Evolutionary conservation across 2,888 invertebrate genomes (phyloP).

Genomic region (Diplolepis rosae): DNA sequence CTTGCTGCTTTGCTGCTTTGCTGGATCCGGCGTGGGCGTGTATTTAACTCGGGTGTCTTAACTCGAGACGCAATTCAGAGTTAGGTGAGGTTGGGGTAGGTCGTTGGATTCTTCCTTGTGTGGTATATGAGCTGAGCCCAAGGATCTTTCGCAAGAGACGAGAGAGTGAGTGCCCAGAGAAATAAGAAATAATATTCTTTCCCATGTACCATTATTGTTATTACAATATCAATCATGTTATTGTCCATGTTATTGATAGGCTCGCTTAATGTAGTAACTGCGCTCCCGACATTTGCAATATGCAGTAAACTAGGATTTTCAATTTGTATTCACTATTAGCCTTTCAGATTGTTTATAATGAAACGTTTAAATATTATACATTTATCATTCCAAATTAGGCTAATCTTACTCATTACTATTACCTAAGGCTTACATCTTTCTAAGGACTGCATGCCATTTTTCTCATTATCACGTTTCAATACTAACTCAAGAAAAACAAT

Average conservation of each 20-base stretch:
- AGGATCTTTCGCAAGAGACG: constrained; percentile 6
- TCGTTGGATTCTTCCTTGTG: constrained; percentile 23
- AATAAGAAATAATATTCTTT: constrained; percentile 30
- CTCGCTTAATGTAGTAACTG: constrained; percentile 5
- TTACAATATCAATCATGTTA: constrained; percentile 25
- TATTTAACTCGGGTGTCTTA: constrained; percentile 18
- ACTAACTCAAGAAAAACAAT: too few species aligned
- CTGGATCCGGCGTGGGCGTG: constrained; percentile 21
- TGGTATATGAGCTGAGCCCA: constrained; percentile 8
- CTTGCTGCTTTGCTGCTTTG: constrained; percentile 15
- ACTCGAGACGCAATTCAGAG: constrained; percentile 26
- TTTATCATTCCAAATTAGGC: too few species aligned
- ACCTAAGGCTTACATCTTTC: too few species aligned
- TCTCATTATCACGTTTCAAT: too few species aligned
- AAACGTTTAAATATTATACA: background rate
- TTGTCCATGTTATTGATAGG: constrained; percentile 23
- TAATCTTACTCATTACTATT: too few species aligned
- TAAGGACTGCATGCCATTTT: too few species aligned
- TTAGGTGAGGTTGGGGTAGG: constrained; percentile 29
- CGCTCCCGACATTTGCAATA: constrained; percentile 15
- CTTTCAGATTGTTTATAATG: constrained; percentile 13
- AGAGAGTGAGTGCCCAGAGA: background rate
- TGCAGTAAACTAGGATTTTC: constrained; percentile 24
- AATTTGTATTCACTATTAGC: constrained; percentile 6
- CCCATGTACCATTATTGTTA: constrained; percentile 26